Conservation (phyloP, 2,113 vertebrate species). For the Lophochroa leadbeateri region DNA sequence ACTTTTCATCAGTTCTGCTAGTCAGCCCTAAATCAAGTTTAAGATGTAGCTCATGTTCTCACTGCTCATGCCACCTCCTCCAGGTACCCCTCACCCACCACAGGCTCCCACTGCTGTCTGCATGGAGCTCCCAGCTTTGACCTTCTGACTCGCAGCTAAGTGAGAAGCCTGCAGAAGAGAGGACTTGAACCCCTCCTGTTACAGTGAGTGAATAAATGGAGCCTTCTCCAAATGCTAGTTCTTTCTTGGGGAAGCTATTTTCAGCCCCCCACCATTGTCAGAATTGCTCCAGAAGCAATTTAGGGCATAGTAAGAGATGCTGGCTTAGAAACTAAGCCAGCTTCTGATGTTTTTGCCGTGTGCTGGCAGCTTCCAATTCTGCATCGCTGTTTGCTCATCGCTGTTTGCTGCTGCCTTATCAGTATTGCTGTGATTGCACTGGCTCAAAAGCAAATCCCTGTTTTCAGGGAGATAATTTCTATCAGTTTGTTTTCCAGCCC, state of each 20-base stretch:
- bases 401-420: not conserved
- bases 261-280: not conserved
- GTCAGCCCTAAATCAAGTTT: not conserved
- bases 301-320: not conserved
- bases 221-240: not conserved
- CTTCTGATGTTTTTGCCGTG: not conserved
- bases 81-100: not conserved
- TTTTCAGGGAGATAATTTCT: not conserved
- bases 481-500: not conserved
- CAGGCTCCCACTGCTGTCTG: not conserved
- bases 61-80: not conserved
- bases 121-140: not conserved
- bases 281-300: not conserved
- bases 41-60: not conserved
- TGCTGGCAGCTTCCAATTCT: not conserved
- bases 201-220: not conserved
- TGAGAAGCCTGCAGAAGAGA: not conserved
- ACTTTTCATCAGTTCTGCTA: not conserved
- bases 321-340: not conserved
- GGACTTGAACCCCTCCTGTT: not conserved
- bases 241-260: not conserved
- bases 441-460: not conserved
- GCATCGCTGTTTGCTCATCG: not conserved
- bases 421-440: not conserved
- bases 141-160: not conserved